Evolutionary conservation across 2,113 vertebrate species (phyloP).

Genomic region (Tricholaema leucomelas): DNA sequence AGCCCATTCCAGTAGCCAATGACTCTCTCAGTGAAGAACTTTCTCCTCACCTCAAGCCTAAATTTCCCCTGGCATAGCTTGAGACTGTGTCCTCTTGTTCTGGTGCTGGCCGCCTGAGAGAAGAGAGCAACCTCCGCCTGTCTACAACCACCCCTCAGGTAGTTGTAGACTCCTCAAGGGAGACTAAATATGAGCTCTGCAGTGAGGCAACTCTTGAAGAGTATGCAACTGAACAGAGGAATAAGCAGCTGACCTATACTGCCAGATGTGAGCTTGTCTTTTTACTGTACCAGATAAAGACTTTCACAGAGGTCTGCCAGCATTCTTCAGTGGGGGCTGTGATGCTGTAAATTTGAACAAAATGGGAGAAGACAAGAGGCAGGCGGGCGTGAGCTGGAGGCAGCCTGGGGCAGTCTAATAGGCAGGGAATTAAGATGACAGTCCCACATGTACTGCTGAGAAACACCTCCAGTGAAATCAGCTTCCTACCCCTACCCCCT

Average conservation of each 20-base stretch:
- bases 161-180: too few relatives aligned
- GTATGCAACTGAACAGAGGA: background rate
- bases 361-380: fast-evolving
- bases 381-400: background rate
- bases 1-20: too few relatives aligned
- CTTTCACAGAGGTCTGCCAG: background rate
- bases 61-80: too few relatives aligned
- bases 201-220: background rate
- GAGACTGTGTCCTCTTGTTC: too few relatives aligned
- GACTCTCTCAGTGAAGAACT: too few relatives aligned
- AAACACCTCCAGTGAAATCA: background rate
- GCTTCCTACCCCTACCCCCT: background rate
- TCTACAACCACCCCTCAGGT: too few relatives aligned
- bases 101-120: too few relatives aligned
- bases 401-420: background rate
- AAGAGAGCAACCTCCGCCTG: too few relatives aligned
- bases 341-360: background rate
- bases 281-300: background rate
- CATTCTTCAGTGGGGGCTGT: background rate
- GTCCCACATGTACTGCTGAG: background rate
- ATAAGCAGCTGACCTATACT: background rate
- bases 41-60: too few relatives aligned
- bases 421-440: background rate
- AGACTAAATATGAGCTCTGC: background rate
- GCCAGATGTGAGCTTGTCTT: background rate